Base-by-base conservation (phyloP, 2,113 vertebrate species). In the Corydoras sp. region DNA sequence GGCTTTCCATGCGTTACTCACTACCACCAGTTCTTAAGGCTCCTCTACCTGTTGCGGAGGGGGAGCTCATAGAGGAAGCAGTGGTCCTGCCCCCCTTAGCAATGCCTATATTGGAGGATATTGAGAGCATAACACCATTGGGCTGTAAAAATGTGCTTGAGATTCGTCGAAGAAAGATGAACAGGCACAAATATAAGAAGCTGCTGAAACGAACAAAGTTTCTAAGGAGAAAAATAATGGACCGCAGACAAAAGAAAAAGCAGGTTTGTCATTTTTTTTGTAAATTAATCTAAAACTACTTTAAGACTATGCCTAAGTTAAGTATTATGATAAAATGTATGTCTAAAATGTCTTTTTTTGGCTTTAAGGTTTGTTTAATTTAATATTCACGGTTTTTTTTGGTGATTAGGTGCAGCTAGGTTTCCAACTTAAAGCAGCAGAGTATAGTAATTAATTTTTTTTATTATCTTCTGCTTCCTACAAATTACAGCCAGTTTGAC, bases 131-230 rank as follows among this genome's bases (percentile, higher is more conserved):
- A 0, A 70, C 65, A 5, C 67, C 55, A 0, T 69, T 93, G 3
- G 79, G 73, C 9, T 98, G 96, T 76, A 96, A 91, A 81, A 98
- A 94, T 0, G 89, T 97, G 0, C 72, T 98, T 64, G 79, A 96
- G 89, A 98, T 96, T 72, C 88, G 97, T 14, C 88, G 95, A 15
- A 86, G 93, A 68, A 98, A 92, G 18, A 98, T 98, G 89, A 99
- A 99, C 80, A 86, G 82, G 5, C 95, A 99, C 82, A 96, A 97
- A 75, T 97, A 89, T 85, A 94, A 80, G 72, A 99, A 98, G 81
- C 85, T 98, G 81, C 80, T 88, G 31, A 96, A 94, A 79, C 83
- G 93, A 14, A 93, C 88, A 0, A 94, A 91, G 63, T 97, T 95
- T 75, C 29, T 93, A 8, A 83, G 86, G 56, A 90, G 81, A 68